Conservation (phyloP, 2,797 vertebrate genomes). For the Pangasius djambal region DNA sequence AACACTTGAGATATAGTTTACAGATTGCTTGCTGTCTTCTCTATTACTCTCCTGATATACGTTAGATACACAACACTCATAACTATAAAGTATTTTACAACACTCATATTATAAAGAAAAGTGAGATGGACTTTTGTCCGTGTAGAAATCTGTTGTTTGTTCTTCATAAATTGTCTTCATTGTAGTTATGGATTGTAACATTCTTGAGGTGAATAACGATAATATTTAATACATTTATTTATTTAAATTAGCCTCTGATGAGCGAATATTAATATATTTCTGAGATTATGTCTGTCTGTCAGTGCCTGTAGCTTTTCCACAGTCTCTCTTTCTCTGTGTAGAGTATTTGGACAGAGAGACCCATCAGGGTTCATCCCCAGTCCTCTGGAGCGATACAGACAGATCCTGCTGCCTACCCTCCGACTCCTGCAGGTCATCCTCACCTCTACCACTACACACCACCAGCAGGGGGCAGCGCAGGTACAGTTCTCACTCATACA, state of each 20-base stretch:
- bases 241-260: background rate
- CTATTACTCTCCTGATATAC: background rate
- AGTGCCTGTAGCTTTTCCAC: background rate
- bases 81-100: background rate
- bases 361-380: conserved; percentile 90
- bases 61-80: background rate
- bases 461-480: conserved; percentile 94
- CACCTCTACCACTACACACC: conserved; percentile 90
- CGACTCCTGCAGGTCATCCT: conserved; percentile 93
- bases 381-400: conserved; percentile 90
- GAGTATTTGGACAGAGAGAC: conserved; percentile 85
- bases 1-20: background rate
- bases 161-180: background rate
- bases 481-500: conserved; percentile 63
- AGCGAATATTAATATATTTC: background rate
- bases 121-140: background rate
- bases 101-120: background rate
- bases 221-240: background rate
- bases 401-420: conserved; percentile 92
- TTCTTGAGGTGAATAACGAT: background rate
- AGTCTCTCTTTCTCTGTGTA: conserved; percentile 57
- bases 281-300: background rate
- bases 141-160: background rate
- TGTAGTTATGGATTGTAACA: background rate
- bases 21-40: background rate